Conservation (phyloP, 2,797 vertebrate genomes). For the Squalus acanthias region DNA sequence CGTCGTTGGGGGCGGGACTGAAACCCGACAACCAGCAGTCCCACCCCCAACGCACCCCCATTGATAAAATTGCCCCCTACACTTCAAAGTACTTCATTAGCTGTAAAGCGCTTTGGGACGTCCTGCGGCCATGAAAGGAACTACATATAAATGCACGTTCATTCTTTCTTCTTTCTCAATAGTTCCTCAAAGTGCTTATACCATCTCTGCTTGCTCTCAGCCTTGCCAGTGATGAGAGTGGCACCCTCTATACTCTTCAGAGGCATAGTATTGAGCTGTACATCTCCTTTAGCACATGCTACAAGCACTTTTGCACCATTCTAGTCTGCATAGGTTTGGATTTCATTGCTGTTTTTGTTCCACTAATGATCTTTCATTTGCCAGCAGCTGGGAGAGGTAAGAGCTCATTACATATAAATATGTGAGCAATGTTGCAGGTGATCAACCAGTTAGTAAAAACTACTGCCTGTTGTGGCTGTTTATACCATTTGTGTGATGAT, state of each 20-base stretch:
- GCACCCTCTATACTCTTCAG: not conserved
- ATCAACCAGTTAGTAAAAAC: constrained; percentile 16
- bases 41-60: too few species aligned
- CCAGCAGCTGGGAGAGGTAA: not conserved
- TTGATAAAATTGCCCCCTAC: too few species aligned
- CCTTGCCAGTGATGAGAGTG: not conserved
- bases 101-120: not conserved
- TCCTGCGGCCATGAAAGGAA: not conserved
- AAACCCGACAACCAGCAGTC: too few species aligned
- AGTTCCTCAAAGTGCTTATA: not conserved
- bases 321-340: not conserved
- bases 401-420: not conserved
- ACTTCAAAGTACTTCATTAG: not conserved
- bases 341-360: constrained; percentile 6
- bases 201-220: not conserved
- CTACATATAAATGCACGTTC: not conserved
- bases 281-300: not conserved
- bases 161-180: not conserved
- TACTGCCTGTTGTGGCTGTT: not conserved
- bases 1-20: too few species aligned
- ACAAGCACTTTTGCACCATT: not conserved
- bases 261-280: not conserved
- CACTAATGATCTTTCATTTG: not conserved
- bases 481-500: constrained; percentile 8
- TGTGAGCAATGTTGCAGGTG: not conserved